Evolutionary conservation across 2,888 invertebrate genomes (phyloP).

Genomic region (Chloromyia formosa): DNA sequence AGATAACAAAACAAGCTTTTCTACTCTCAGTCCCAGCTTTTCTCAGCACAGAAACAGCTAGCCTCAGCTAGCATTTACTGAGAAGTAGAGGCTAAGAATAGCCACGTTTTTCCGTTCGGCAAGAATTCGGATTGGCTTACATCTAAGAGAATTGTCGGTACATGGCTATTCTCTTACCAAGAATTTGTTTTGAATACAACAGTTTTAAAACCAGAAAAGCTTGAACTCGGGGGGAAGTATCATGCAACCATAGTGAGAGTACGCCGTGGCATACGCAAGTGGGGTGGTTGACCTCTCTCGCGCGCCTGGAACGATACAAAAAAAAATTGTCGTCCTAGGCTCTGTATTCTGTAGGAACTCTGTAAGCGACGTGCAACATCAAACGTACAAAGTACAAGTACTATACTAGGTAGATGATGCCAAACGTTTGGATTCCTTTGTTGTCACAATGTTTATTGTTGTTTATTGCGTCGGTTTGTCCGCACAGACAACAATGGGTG

Average conservation of each 20-base stretch:
- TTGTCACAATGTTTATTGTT: constrained; percentile 17
- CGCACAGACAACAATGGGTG: background rate
- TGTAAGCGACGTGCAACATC: constrained; percentile 7
- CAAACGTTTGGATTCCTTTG: constrained; percentile 21
- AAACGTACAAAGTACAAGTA: constrained; percentile 11
- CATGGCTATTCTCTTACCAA: too few relatives aligned
- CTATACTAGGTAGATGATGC: too few relatives aligned
- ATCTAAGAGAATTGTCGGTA: too few relatives aligned
- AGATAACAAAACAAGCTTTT: background rate
- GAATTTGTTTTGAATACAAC: too few relatives aligned
- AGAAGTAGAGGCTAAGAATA: too few relatives aligned
- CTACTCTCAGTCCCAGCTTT: too few relatives aligned
- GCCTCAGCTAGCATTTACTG: too few relatives aligned
- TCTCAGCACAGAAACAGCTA: too few relatives aligned
- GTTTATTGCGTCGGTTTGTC: too few relatives aligned
- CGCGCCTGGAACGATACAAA: constrained; percentile 35
- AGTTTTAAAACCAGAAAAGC: background rate
- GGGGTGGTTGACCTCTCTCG: constrained; percentile 43
- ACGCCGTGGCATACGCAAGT: background rate
- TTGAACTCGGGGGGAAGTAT: background rate
- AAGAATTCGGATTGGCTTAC: too few relatives aligned
- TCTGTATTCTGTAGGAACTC: constrained; percentile 25
- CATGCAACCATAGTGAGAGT: background rate
- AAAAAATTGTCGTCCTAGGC: background rate
- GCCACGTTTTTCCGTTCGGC: too few relatives aligned